These are phyloP conservation scores for Andrena minutula DNA, from an alignment of 2,888 invertebrate genomes.

Conservation along the genomic window DNA sequence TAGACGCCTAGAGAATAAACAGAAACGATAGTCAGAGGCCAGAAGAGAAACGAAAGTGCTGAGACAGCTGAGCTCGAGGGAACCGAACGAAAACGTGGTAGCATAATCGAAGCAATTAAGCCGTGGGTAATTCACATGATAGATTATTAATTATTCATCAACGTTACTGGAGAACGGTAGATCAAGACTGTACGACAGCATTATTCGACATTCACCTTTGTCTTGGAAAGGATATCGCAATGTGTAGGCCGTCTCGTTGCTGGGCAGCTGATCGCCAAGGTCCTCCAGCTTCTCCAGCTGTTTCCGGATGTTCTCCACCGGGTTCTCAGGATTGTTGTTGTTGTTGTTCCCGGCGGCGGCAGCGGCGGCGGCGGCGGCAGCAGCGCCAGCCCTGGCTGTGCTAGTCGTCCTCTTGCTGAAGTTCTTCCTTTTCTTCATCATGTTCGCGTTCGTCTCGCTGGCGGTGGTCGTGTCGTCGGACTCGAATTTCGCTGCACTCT, in stretches of 20 bases:
- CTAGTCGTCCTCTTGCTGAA: constrained; percentile 81
- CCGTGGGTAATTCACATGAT: background rate
- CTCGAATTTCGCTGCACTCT: constrained; percentile 78
- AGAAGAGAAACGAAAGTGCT: background rate
- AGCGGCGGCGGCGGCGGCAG: constrained; percentile 83
- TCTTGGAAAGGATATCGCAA: constrained; percentile 93
- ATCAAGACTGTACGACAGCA: background rate
- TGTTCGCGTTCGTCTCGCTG: constrained; percentile 82
- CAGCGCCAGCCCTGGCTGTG: constrained; percentile 72
- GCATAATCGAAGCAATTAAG: constrained; percentile 24
- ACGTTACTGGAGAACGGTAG: background rate
- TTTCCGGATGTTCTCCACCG: constrained; percentile 92
- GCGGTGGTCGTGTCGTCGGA: constrained; percentile 83
- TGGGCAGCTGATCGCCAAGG: constrained; percentile 92
- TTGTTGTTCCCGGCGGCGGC: constrained; percentile 83
- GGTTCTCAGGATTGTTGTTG: constrained; percentile 83
- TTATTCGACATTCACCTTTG: constrained; percentile 86
- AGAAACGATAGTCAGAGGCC: constrained; percentile 18
- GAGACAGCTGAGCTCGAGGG: background rate
- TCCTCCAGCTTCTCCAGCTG: constrained; percentile 93
- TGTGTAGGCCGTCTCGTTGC: constrained; percentile 90
- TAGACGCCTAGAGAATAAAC: constrained; percentile 67
- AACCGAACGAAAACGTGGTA: background rate
- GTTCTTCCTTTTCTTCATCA: constrained; percentile 75
- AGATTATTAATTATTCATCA: background rate